These are phyloP conservation scores for Dysmachus trigonus DNA, from an alignment of 2,888 invertebrate genomes.

Conservation along the genomic window DNA sequence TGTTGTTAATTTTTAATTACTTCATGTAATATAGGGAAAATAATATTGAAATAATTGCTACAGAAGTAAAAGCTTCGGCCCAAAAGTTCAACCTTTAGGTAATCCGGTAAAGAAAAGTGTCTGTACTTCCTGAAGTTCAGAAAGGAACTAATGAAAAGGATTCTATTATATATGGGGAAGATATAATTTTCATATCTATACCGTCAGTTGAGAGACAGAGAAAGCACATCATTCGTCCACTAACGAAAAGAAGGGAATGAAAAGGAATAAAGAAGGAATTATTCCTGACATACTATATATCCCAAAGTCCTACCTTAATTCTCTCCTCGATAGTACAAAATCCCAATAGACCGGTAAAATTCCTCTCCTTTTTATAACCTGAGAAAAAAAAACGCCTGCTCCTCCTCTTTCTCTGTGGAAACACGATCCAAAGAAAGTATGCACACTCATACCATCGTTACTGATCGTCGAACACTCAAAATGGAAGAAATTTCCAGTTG, in stretches of 20 bases:
- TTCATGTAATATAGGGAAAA: not conserved
- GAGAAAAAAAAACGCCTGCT: not conserved
- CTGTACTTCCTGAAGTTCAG: not conserved
- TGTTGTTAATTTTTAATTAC: no score
- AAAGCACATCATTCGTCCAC: not conserved
- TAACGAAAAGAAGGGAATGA: not conserved
- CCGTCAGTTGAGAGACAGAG: not conserved
- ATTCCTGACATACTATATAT: not conserved
- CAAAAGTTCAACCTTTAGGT: not conserved
- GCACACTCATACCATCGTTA: not conserved
- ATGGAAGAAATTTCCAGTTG: slow-evolving; percentile 41
- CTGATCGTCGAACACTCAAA: slow-evolving; percentile 10
- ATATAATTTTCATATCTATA: not conserved
- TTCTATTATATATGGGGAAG: not conserved
- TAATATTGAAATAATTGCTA: not conserved
- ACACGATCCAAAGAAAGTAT: slow-evolving; percentile 35
- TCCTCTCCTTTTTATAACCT: slow-evolving; percentile 6
- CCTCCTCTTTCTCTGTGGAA: slow-evolving; percentile 23
- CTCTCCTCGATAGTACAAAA: not conserved
- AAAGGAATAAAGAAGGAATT: not conserved
- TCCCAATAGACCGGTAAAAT: slow-evolving; percentile 22
- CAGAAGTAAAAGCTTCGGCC: not conserved
- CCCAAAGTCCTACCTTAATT: slow-evolving; percentile 17
- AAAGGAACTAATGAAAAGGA: not conserved
- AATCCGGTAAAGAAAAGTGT: not conserved